Conservation (phyloP, 2,888 invertebrate genomes). For the Nowickia ferox region DNA sequence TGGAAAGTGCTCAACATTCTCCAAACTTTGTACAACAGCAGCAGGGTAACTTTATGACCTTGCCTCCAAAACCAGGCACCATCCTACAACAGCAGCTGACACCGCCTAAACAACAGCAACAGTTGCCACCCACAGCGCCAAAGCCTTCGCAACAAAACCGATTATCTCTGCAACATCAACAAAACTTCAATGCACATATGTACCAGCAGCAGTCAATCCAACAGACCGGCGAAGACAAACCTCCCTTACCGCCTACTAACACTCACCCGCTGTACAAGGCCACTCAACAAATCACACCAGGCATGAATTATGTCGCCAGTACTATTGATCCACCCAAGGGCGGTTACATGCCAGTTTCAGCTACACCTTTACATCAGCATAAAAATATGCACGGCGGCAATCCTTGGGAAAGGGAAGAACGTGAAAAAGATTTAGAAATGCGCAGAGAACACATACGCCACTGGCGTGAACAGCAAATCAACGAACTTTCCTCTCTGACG, state of each 20-base stretch:
- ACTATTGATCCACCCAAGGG: constrained; percentile 89
- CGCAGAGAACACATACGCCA: constrained; percentile 90
- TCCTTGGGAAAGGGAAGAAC: constrained; percentile 97
- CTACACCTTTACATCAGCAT: constrained; percentile 68
- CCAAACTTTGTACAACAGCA: constrained; percentile 84
- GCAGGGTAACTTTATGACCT: constrained; percentile 78
- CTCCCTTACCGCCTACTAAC: constrained; percentile 88
- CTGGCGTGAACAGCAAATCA: constrained; percentile 94
- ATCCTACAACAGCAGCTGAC: constrained; percentile 72
- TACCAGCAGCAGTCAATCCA: constrained; percentile 73
- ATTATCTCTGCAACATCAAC: constrained; percentile 59
- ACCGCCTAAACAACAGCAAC: constrained; percentile 76
- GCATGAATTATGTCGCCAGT: constrained; percentile 87
- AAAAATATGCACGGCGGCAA: constrained; percentile 85
- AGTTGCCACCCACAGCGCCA: constrained; percentile 72
- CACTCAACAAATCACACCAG: constrained; percentile 77
- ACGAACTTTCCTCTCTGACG: constrained; percentile 88
- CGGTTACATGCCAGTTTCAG: constrained; percentile 86
- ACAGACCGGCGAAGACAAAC: constrained; percentile 80
- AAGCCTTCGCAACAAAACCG: constrained; percentile 69
- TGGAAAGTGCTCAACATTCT: constrained; percentile 71
- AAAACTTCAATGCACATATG: constrained; percentile 68
- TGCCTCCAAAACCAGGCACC: constrained; percentile 79
- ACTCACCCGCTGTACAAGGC: constrained; percentile 88
- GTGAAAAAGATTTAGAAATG: constrained; percentile 90